phyloP scores from a whole-genome alignment of 2,113 vertebrate species.

The Crocuta crocuta region DNA sequence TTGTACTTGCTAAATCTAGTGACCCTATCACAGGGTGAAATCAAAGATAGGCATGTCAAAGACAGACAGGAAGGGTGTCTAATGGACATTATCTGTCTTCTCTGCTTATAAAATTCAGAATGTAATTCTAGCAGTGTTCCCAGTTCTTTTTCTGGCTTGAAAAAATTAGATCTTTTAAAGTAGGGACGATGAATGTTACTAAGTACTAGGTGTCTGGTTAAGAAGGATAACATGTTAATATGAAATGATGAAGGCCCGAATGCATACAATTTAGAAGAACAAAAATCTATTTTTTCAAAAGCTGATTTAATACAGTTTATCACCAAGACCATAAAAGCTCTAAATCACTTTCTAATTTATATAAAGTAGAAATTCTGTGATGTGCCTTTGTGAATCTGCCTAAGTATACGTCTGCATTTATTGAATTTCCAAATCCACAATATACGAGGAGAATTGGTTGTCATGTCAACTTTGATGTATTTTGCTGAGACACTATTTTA shows the following conservation, averaged over 20 bases:
- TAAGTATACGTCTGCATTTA: constrained; percentile 38
- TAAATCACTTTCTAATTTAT: constrained; percentile 66
- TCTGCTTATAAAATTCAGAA: constrained; percentile 27
- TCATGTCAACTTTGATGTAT: not conserved
- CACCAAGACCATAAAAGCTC: constrained; percentile 20
- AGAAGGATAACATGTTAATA: constrained; percentile 38
- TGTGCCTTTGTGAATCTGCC: constrained; percentile 50
- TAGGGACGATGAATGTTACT: constrained; percentile 30
- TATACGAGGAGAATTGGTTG: not conserved
- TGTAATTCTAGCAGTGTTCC: not conserved
- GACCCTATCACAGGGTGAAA: not conserved
- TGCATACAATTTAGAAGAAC: constrained; percentile 50
- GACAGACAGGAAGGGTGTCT: not conserved
- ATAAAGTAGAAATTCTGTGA: constrained; percentile 52
- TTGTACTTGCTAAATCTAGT: not conserved
- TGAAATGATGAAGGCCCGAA: constrained; percentile 19
- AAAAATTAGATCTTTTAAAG: not conserved
- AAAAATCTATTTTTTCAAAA: constrained; percentile 65
- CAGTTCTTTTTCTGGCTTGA: not conserved
- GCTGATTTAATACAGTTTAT: constrained; percentile 58
- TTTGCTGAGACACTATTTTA: not conserved
- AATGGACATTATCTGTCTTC: not conserved
- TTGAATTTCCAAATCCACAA: constrained; percentile 18
- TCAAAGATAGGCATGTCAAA: not conserved
- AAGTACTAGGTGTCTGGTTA: not conserved